These are phyloP conservation scores for Petaurus breviceps DNA, from an alignment of 2,113 vertebrate genomes.

Conservation along the genomic window DNA sequence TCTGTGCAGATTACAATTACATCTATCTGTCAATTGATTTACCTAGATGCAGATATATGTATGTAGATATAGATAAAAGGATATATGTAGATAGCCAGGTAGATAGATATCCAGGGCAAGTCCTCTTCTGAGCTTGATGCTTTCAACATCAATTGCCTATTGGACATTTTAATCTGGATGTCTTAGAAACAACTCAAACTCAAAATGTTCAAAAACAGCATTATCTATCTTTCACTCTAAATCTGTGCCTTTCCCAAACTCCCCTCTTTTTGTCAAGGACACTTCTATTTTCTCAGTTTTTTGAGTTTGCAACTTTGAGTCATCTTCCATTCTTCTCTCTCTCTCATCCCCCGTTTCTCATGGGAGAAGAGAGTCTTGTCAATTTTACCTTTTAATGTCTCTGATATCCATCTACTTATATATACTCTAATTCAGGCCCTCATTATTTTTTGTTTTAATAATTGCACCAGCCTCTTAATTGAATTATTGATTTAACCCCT, in stretches of 20 bases:
- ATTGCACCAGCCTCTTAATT: not conserved
- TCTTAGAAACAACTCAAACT: not conserved
- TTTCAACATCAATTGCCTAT: not conserved
- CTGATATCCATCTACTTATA: not conserved
- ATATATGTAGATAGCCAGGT: not conserved
- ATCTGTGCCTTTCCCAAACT: not conserved
- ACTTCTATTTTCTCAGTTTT: not conserved
- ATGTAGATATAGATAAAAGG: not conserved
- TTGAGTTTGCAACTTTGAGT: not conserved
- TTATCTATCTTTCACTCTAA: not conserved
- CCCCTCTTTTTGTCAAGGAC: not conserved
- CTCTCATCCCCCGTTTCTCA: not conserved
- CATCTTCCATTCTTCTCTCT: not conserved
- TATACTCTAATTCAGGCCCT: not conserved
- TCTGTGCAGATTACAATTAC: not conserved
- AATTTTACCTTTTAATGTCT: not conserved
- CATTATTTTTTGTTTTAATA: not conserved
- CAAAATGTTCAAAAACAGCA: not conserved
- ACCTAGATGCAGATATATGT: not conserved
- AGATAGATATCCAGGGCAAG: no score
- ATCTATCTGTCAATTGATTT: not conserved
- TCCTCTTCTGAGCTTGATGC: not conserved
- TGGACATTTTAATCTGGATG: not conserved
- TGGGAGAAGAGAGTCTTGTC: not conserved
- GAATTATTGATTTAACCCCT: not conserved